Conservation (phyloP, 2,113 vertebrate species). For the Callorhinus ursinus region DNA sequence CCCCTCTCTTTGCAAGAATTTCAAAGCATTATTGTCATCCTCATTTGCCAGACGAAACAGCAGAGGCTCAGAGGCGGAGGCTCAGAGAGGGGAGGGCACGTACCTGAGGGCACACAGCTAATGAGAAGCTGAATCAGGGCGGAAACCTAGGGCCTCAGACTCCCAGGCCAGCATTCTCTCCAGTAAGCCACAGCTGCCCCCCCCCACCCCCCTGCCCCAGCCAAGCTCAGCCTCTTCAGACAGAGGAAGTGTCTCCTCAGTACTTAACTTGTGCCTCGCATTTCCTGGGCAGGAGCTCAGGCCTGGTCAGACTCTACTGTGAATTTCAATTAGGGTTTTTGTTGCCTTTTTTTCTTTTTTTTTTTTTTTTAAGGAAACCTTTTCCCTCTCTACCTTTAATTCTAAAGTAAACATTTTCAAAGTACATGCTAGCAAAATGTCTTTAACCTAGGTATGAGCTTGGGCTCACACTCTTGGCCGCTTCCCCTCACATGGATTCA, state of each 20-base stretch:
- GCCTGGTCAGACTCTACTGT: conserved; percentile 4
- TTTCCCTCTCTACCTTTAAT: conserved; percentile 14
- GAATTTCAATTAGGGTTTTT: conserved; percentile 66
- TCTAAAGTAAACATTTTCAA: not conserved
- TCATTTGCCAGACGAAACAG: not conserved
- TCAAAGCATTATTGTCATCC: not conserved
- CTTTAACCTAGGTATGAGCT: not conserved
- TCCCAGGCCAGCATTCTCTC: not conserved
- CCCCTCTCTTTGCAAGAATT: not conserved
- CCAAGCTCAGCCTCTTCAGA: not conserved
- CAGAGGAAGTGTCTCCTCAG: not conserved
- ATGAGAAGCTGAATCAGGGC: not conserved
- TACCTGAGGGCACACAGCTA: not conserved
- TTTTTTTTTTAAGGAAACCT: not conserved
- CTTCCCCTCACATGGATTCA: not conserved
- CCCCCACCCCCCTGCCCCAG: not conserved
- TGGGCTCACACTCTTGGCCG: not conserved
- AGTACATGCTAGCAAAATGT: not conserved
- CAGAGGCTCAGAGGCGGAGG: not conserved
- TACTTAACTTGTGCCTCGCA: not conserved
- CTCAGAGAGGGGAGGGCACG: not conserved
- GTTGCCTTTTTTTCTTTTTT: not conserved
- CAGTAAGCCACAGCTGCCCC: not conserved
- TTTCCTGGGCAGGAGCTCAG: conserved; percentile 51
- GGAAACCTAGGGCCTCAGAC: not conserved